A percentile compares a stretch with the other conserved stretches of the same genome.
Evolutionary conservation across 2,797 vertebrate genomes (phyloP).

Genomic region (Tapera naevia): DNA sequence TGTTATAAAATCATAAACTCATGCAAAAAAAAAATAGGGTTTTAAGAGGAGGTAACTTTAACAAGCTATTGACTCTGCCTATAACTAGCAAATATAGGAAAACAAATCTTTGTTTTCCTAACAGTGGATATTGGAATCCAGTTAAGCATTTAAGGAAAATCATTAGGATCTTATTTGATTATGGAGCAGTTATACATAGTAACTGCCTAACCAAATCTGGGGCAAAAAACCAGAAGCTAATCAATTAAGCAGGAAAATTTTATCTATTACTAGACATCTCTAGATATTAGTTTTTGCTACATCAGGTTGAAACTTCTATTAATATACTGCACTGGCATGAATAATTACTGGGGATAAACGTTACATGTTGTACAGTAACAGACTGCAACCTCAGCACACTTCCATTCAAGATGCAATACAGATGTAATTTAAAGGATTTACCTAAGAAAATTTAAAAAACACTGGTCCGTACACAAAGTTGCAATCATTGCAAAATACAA

Average conservation of each 20-base stretch:
- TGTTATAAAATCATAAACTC: not conserved
- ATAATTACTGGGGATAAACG: not conserved
- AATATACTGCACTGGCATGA: not conserved
- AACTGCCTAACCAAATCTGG: not conserved
- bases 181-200: not conserved
- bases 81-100: not conserved
- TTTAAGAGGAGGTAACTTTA: not conserved
- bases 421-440: not conserved
- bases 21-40: not conserved
- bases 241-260: not conserved
- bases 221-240: not conserved
- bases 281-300: not conserved
- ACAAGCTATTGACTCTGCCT: not conserved
- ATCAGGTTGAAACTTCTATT: not conserved
- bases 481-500: not conserved
- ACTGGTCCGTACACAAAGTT: not conserved
- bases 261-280: not conserved
- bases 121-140: not conserved
- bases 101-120: not conserved
- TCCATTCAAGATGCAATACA: not conserved
- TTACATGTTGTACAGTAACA: not conserved
- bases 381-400: not conserved
- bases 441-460: not conserved
- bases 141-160: not conserved
- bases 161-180: not conserved